Conservation (phyloP, 2,888 invertebrate species). For the Leptogaster cylindrica region DNA sequence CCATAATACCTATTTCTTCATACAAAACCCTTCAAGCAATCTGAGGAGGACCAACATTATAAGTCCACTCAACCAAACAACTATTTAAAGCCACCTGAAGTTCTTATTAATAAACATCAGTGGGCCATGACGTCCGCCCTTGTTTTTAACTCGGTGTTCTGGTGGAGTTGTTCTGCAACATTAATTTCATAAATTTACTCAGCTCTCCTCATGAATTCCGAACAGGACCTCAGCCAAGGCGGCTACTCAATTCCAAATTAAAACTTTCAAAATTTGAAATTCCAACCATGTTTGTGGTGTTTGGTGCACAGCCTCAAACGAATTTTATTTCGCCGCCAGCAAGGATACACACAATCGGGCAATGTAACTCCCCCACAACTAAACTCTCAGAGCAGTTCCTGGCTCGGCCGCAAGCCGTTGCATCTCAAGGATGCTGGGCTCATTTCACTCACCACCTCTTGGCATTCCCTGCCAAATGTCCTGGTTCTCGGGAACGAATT, state of each 20-base stretch:
- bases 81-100: no score
- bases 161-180: no score
- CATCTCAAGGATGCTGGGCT: no score
- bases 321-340: background rate
- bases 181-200: slow-evolving; percentile 34
- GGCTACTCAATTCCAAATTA: slow-evolving; percentile 21
- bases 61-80: no score
- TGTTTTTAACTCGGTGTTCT: no score
- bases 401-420: no score
- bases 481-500: background rate
- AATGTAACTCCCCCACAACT: slow-evolving; percentile 13
- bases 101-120: no score
- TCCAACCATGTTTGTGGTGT: slow-evolving; percentile 27
- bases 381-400: slow-evolving; percentile 30
- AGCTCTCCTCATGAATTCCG: slow-evolving; percentile 3
- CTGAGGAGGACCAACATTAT: no score
- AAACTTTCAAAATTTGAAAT: slow-evolving; percentile 33
- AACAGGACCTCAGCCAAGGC: slow-evolving; percentile 13
- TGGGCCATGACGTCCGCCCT: no score
- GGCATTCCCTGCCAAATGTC: slow-evolving; percentile 17
- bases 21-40: no score
- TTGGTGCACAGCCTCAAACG: slow-evolving; percentile 20
- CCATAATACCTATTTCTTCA: no score
- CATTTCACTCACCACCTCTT: no score
- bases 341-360: slow-evolving; percentile 16